A percentile compares a stretch with the other conserved stretches of the same genome.
phyloP scores from a whole-genome alignment of 30 jellyfish, hydroid and myxozoan genomes.

The Aurelia coerulea region DNA sequence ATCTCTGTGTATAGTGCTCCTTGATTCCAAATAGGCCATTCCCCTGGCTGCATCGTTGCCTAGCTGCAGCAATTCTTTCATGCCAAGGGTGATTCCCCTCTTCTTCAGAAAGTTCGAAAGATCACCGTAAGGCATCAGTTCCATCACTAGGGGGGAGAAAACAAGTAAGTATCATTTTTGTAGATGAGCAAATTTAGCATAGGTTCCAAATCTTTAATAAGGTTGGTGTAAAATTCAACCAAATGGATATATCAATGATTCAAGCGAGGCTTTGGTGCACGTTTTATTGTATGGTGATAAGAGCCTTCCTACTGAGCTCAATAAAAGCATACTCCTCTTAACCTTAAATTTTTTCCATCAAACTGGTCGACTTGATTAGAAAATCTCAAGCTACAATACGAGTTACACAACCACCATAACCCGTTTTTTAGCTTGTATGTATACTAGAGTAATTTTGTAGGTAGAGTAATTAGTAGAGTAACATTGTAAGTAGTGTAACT shows the following conservation, averaged over 20 bases:
- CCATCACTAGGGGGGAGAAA: constrained; percentile 73
- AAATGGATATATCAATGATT: neutral
- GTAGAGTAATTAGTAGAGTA: too few species aligned
- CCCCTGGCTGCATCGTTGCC: constrained; percentile 86
- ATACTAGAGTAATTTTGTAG: too few species aligned
- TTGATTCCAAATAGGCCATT: constrained; percentile 83
- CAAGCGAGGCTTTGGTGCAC: neutral
- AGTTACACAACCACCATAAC: too few species aligned
- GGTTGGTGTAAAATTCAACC: neutral
- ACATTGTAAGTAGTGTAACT: too few species aligned
- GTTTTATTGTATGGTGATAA: too few species aligned
- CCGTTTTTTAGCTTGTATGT: too few species aligned
- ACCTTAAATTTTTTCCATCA: too few species aligned
- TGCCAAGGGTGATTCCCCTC: constrained; percentile 61
- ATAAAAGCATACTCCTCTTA: too few species aligned
- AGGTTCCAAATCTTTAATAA: neutral
- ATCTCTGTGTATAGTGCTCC: constrained; percentile 89
- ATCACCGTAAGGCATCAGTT: constrained; percentile 87
- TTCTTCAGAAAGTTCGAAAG: constrained; percentile 70
- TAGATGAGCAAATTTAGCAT: neutral
- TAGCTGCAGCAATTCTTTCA: constrained; percentile 41
- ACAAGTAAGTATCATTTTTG: too few species aligned
- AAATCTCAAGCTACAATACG: too few species aligned
- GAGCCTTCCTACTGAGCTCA: too few species aligned
- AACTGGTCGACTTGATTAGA: too few species aligned